Evolutionary conservation across 2,888 invertebrate genomes (phyloP).

Genomic region (Erebia epiphron): DNA sequence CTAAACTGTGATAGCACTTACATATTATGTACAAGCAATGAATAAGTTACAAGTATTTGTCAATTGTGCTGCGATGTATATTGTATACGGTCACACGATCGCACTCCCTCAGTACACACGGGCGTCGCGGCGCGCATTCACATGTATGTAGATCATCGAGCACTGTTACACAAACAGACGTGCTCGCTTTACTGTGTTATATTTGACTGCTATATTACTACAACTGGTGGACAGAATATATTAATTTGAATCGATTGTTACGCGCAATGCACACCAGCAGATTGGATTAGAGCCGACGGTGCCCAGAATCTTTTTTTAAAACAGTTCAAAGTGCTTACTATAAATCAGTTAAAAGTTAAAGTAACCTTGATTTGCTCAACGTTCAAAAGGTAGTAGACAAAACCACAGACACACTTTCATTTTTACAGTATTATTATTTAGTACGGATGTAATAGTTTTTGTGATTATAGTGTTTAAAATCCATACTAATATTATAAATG

Average conservation of each 20-base stretch:
- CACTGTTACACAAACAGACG: slow-evolving; percentile 4
- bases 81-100: not conserved
- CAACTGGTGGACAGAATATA: not conserved
- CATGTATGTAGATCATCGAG: slow-evolving; percentile 9
- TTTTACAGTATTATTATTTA: too few relatives aligned
- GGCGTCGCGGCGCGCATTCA: not conserved
- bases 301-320: too few relatives aligned
- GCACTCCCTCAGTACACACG: not conserved
- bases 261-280: too few relatives aligned
- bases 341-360: too few relatives aligned
- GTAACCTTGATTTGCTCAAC: too few relatives aligned
- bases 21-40: not conserved
- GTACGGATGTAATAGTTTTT: too few relatives aligned
- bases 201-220: not conserved
- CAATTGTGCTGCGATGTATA: not conserved
- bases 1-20: not conserved
- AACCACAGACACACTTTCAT: too few relatives aligned
- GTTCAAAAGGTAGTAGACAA: too few relatives aligned
- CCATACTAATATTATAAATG: too few relatives aligned
- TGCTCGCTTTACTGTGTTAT: slow-evolving; percentile 8
- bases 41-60: slow-evolving; percentile 3
- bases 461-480: too few relatives aligned
- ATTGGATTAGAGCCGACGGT: too few relatives aligned
- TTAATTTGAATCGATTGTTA: not conserved
- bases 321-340: too few relatives aligned